These are phyloP conservation scores for Drosophila glabriapex DNA, from an alignment of 2,888 invertebrate species.

Conservation along the genomic window DNA sequence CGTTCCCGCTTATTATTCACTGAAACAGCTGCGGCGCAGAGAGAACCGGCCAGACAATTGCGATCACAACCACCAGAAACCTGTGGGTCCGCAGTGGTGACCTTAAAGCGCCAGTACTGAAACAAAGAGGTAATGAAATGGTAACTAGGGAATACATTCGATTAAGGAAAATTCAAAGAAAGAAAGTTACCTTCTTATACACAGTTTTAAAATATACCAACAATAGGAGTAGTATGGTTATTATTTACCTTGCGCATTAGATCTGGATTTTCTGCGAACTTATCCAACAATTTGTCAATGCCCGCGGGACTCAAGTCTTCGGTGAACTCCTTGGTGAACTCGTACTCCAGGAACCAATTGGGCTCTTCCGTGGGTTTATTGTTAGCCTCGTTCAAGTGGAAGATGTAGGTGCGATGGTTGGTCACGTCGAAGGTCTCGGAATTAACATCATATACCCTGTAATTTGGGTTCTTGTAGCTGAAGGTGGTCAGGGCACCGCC, in stretches of 20 bases:
- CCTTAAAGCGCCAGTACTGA: constrained; percentile 73
- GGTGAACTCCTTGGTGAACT: constrained; percentile 89
- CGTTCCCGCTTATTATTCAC: constrained; percentile 70
- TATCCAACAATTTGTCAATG: constrained; percentile 87
- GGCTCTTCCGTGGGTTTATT: constrained; percentile 87
- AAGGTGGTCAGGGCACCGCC: constrained; percentile 92
- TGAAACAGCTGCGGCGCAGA: constrained; percentile 78
- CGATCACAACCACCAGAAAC: constrained; percentile 74
- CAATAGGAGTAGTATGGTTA: not conserved
- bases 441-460: constrained; percentile 90
- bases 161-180: not conserved
- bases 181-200: not conserved
- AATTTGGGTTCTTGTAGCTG: constrained; percentile 91
- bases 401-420: constrained; percentile 90
- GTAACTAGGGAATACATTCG: not conserved
- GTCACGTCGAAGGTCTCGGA: constrained; percentile 87
- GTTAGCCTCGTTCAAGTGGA: constrained; percentile 91
- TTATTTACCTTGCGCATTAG: constrained; percentile 55
- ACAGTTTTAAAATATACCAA: not conserved
- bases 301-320: constrained; percentile 88
- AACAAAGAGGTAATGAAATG: not conserved
- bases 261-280: constrained; percentile 85
- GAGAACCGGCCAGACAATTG: constrained; percentile 66
- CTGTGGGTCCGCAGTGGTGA: constrained; percentile 77
- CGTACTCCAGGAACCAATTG: constrained; percentile 91